These are phyloP conservation scores for Heterohyrax brucei DNA, from an alignment of 2,797 vertebrate genomes.

Conservation along the genomic window DNA sequence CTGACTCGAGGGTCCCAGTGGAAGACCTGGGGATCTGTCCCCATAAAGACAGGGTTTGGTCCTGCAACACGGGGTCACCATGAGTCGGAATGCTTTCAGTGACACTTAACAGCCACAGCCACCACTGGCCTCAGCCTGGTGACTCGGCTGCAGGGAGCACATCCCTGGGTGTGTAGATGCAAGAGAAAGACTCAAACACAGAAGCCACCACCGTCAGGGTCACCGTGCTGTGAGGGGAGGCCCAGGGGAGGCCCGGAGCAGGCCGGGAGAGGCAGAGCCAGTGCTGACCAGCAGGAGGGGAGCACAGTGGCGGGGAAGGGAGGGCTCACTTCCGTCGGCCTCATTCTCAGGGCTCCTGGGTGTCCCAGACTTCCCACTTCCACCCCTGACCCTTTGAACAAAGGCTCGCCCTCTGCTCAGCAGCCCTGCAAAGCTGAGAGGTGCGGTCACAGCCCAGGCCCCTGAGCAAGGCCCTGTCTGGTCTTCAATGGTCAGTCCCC, in stretches of 20 bases:
- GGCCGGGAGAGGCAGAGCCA: background rate
- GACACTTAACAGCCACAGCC: background rate
- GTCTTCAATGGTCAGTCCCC: background rate
- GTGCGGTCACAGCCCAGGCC: background rate
- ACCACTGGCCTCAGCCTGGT: background rate
- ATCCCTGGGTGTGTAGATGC: too few relatives aligned
- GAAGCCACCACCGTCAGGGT: too few relatives aligned
- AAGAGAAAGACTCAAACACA: too few relatives aligned
- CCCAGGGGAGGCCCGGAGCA: too few relatives aligned
- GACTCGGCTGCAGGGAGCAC: too few relatives aligned
- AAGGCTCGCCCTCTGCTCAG: background rate
- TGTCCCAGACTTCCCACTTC: background rate
- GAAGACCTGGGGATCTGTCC: too few relatives aligned
- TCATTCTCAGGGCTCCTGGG: too few relatives aligned
- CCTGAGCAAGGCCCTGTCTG: background rate
- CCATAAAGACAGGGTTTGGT: too few relatives aligned
- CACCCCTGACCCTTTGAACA: background rate
- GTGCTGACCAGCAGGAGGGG: too few relatives aligned
- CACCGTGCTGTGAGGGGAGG: too few relatives aligned
- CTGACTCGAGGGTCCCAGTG: background rate
- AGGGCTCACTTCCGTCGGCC: too few relatives aligned
- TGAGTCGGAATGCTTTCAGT: background rate
- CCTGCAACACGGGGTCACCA: background rate
- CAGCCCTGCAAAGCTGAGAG: fast-evolving
- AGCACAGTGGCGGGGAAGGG: too few relatives aligned